Base-by-base conservation (phyloP, 2,797 vertebrate genomes). In the Tympanoctomys barrerae region DNA sequence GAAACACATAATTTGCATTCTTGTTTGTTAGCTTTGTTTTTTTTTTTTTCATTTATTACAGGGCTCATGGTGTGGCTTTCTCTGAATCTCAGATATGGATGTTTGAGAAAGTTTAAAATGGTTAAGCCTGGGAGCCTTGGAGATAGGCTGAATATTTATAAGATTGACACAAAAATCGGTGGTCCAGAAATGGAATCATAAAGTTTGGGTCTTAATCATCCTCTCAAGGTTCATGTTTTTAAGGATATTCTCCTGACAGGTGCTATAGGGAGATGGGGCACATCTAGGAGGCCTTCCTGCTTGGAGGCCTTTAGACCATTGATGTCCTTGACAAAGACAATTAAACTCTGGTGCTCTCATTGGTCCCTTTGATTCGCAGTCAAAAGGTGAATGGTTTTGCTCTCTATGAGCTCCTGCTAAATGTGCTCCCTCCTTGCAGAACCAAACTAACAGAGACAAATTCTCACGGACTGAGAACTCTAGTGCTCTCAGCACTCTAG, bases 241-340 rank as follows among this genome's bases (percentile, higher is more conserved):
- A 62, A 49, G 68, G 1, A 18, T 88, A 19, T 12, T 62, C 21
- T 2, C 36, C 12, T 33, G 7, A 39, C 7, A 88, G 10, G n/a
- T 13, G 31, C 22, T 71, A 7, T 19, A 28, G 22, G 62, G 22
- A 36, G 31, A 9, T 57, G 14, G 7, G 19, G 21, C 33, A 78
- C 12, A 1, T 26, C 33, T 2, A 22, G 7, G 39, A 39, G 28
- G 28, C 3, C 28, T 11, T 0, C 28, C 7, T 26, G 2, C 1
- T n/a, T 18, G 39, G 21, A 21, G 26, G 19, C 3, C 7, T 22
- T 22, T 12, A 61, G 12, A 13, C 9, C 4, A 11, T 24, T 31
- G 81, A 4, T 12, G 18, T 21, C 28, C 28, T 33, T 26, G 71
- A 46, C 16, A 13, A 42, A 31, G 19, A n/a, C 26, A 52, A 21